Percentiles rank a stretch among this genome's conserved stretches.
phyloP scores from a whole-genome alignment of 2,888 invertebrate species.

The Tipula lateralis region DNA sequence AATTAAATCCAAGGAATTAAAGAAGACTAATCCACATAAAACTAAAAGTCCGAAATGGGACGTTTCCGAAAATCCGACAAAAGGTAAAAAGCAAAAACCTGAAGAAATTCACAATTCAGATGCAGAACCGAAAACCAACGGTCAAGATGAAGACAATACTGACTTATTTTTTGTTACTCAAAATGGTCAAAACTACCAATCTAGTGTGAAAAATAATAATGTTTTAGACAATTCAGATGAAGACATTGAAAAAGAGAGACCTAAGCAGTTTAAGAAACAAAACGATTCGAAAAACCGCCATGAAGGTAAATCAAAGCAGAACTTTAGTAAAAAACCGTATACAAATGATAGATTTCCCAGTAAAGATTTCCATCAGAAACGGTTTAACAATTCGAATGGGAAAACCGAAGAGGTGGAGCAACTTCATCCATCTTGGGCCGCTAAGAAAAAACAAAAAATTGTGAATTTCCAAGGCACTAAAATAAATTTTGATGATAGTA shows the following conservation, averaged over 20 bases:
- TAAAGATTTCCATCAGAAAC: background rate
- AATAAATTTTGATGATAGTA: constrained; percentile 33
- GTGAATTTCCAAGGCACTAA: constrained; percentile 35
- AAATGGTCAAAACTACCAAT: constrained; percentile 44
- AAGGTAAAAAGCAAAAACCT: constrained; percentile 33
- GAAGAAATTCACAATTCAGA: constrained; percentile 27
- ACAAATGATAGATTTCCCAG: background rate
- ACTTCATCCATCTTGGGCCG: constrained; percentile 37
- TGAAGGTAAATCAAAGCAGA: background rate
- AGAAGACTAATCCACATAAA: background rate
- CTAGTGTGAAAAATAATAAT: constrained; percentile 40
- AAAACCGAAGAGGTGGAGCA: background rate
- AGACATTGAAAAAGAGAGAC: background rate
- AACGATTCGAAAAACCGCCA: background rate
- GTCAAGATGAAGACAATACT: background rate
- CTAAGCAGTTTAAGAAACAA: background rate
- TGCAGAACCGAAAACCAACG: constrained; percentile 34
- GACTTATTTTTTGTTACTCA: constrained; percentile 46
- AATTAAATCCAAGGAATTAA: background rate
- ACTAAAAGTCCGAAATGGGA: constrained; percentile 33
- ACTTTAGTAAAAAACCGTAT: background rate
- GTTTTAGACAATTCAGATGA: background rate
- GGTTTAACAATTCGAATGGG: background rate
- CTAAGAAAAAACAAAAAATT: constrained; percentile 36
- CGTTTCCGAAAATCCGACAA: constrained; percentile 32